Evolutionary conservation across 2,888 invertebrate genomes (phyloP).

Genomic region (Chloroclystis v-ata): DNA sequence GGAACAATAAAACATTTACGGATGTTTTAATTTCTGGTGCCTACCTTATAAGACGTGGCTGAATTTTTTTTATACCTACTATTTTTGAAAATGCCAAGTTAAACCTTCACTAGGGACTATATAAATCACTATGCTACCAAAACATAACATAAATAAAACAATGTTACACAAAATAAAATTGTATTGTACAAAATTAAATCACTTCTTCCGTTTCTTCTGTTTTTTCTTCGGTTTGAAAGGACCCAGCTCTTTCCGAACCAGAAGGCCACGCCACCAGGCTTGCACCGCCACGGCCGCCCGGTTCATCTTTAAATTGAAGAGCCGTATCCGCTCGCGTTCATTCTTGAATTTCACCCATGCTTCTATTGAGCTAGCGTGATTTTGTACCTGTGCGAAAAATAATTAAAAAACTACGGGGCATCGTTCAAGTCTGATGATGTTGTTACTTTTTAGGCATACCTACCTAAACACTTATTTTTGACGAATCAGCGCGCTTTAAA

Average conservation of each 20-base stretch:
- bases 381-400: conserved; percentile 32
- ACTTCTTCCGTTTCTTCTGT: conserved; percentile 15
- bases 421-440: no score
- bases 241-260: conserved; percentile 25
- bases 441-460: no score
- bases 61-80: no score
- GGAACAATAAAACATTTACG: no score
- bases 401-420: background rate
- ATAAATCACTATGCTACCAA: no score
- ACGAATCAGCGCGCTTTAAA: no score
- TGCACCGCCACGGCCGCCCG: conserved; percentile 55
- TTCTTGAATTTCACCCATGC: conserved; percentile 57
- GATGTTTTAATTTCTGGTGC: no score
- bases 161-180: background rate
- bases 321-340: conserved; percentile 49
- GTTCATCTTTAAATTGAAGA: conserved; percentile 52
- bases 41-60: no score
- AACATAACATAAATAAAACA: no score
- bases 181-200: background rate
- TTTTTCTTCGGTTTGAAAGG: conserved; percentile 22
- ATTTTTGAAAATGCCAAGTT: no score
- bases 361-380: conserved; percentile 45
- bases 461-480: no score
- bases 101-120: no score
- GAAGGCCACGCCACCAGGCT: conserved; percentile 61